These are phyloP conservation scores for Corvus moneduloides DNA, from an alignment of 2,113 vertebrate genomes.

Conservation along the genomic window DNA sequence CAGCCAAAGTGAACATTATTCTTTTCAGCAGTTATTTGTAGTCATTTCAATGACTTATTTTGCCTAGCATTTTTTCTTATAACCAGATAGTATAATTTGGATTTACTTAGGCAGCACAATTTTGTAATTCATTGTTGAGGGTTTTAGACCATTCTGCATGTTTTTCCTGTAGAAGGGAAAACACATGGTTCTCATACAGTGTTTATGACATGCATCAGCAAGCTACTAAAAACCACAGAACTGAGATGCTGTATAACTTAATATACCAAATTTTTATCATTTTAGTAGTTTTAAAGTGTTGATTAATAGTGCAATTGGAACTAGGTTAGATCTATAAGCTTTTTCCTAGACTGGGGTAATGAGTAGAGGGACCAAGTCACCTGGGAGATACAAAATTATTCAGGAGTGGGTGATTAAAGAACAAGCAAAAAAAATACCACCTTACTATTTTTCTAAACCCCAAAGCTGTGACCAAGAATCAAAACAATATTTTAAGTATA, in stretches of 20 bases:
- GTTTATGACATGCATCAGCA: neutral
- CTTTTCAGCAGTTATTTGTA: neutral
- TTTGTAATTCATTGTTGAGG: conserved; percentile 8
- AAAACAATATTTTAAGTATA: neutral
- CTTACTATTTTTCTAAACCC: neutral
- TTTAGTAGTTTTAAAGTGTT: neutral
- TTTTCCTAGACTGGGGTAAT: neutral
- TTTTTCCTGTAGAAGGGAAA: neutral
- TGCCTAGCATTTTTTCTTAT: neutral
- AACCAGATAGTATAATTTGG: neutral
- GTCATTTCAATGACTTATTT: neutral
- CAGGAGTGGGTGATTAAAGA: neutral
- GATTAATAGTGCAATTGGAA: neutral
- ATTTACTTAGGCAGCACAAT: conserved; percentile 35
- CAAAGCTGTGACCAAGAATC: neutral
- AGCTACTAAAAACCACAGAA: neutral
- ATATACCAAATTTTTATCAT: neutral
- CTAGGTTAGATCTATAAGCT: neutral
- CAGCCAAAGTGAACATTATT: neutral
- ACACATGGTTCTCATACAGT: neutral
- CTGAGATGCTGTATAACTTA: neutral
- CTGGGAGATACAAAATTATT: neutral
- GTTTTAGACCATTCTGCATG: conserved; percentile 15
- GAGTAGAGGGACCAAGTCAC: neutral
- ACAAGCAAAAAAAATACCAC: neutral